Conservation (phyloP, 2,888 invertebrate genomes). For the Cryptus viduatorius region DNA sequence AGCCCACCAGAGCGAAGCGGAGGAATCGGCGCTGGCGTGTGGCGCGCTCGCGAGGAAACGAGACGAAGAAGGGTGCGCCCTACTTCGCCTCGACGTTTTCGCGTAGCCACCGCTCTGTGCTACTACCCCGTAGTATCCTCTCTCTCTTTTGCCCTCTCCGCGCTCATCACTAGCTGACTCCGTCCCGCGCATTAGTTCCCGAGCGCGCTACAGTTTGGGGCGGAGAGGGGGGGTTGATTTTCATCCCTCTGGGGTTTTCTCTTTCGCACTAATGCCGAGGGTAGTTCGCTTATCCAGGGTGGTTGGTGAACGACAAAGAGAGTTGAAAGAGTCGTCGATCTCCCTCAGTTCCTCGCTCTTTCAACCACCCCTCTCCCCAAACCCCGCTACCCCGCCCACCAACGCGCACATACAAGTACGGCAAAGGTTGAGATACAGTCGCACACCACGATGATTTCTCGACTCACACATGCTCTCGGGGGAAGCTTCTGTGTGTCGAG, state of each 20-base stretch:
- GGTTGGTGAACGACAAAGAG: constrained; percentile 50
- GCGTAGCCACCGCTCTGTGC: constrained; percentile 65
- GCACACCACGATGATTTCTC: constrained; percentile 3
- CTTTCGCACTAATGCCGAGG: constrained; percentile 27
- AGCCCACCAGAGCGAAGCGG: constrained; percentile 63
- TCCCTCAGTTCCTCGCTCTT: constrained; percentile 58
- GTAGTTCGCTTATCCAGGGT: constrained; percentile 36
- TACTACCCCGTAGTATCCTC: constrained; percentile 33
- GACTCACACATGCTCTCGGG: not conserved
- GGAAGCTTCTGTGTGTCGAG: constrained; percentile 39
- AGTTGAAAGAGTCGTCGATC: constrained; percentile 50
- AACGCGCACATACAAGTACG: constrained; percentile 7
- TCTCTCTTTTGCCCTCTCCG: constrained; percentile 17
- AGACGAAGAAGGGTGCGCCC: constrained; percentile 82
- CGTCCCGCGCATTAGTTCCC: constrained; percentile 36
- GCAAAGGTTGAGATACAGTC: constrained; percentile 36
- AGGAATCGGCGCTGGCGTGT: constrained; percentile 57
- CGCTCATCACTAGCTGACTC: constrained; percentile 29
- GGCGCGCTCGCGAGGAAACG: constrained; percentile 63
- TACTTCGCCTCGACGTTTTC: constrained; percentile 80
- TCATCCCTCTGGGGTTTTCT: constrained; percentile 56
- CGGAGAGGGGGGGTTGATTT: constrained; percentile 40
- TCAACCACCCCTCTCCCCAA: constrained; percentile 6
- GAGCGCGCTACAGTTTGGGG: not conserved
- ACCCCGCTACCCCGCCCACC: not conserved